A percentile compares a stretch with the other conserved stretches of the same genome.
phyloP scores from a whole-genome alignment of 2,888 invertebrate genomes.

The Lycocerus yunnanus region DNA sequence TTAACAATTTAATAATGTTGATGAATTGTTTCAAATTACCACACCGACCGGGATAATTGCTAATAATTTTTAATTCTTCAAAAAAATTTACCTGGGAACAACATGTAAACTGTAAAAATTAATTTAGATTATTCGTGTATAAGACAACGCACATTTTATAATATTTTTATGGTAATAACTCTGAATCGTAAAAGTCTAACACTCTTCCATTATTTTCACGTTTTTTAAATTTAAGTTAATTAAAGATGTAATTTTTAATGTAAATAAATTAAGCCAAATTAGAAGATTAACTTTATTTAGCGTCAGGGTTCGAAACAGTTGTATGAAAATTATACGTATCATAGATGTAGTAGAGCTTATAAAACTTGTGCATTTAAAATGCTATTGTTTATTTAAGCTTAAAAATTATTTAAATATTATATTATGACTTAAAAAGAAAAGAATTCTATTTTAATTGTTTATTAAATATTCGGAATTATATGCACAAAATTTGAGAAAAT shows the following conservation, averaged over 20 bases:
- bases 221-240: background rate
- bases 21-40: background rate
- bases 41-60: background rate
- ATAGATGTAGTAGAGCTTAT: constrained; percentile 25
- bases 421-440: constrained; percentile 2
- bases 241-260: constrained; percentile 9
- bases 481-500: constrained; percentile 4
- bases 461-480: constrained; percentile 14
- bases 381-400: constrained; percentile 24
- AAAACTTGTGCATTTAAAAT: constrained; percentile 27
- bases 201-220: constrained; percentile 15
- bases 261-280: constrained; percentile 28
- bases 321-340: constrained; percentile 29
- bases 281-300: constrained; percentile 19
- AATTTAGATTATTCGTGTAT: background rate
- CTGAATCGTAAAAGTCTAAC: constrained; percentile 9
- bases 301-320: constrained; percentile 15
- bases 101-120: constrained; percentile 4
- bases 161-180: constrained; percentile 12
- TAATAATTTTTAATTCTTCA: background rate
- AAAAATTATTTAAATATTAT: constrained; percentile 19
- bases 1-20: background rate
- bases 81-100: constrained; percentile 16
- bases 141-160: constrained; percentile 27
- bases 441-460: constrained; percentile 17